A percentile compares a stretch with the other conserved stretches of the same genome.
Conservation (phyloP, 2,888 invertebrate genomes). For the Ochropleura leucogaster region DNA sequence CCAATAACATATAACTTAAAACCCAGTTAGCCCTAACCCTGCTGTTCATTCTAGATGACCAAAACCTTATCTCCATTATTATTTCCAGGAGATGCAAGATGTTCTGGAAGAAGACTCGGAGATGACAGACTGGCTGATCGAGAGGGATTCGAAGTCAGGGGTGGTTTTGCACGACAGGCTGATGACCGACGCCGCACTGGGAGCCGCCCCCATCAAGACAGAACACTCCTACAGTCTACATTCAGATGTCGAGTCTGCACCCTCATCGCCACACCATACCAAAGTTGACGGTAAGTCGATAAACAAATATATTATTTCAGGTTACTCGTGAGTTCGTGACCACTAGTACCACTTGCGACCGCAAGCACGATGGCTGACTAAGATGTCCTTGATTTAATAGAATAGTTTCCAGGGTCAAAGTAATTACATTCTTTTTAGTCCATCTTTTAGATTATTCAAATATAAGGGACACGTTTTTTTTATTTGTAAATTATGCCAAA, state of each 20-base stretch:
- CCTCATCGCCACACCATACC: constrained; percentile 93
- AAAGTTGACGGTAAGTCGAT: constrained; percentile 92
- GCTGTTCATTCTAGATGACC: too few relatives aligned
- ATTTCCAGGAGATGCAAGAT: constrained; percentile 92
- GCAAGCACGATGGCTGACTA: too few relatives aligned
- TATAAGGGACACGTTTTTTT: too few relatives aligned
- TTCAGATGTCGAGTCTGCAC: constrained; percentile 93
- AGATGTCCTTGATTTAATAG: too few relatives aligned
- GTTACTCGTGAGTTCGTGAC: not conserved
- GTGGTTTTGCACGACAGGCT: constrained; percentile 97
- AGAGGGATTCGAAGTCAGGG: constrained; percentile 92
- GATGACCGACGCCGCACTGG: constrained; percentile 96
- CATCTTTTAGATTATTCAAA: too few relatives aligned
- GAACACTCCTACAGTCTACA: constrained; percentile 97
- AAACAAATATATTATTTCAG: not conserved
- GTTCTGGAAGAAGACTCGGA: constrained; percentile 92
- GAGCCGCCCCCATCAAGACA: constrained; percentile 95
- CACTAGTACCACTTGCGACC: too few relatives aligned
- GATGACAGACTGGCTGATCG: constrained; percentile 93
- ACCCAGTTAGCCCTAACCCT: too few relatives aligned
- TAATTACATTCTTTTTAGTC: too few relatives aligned
- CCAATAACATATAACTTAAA: not conserved
- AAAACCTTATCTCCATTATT: constrained; percentile 41
- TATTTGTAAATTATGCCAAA: too few relatives aligned
- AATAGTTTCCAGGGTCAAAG: too few relatives aligned